These are phyloP conservation scores for Drosophila setifemur DNA, from an alignment of 1,140 invertebrate species.

Conservation along the genomic window DNA sequence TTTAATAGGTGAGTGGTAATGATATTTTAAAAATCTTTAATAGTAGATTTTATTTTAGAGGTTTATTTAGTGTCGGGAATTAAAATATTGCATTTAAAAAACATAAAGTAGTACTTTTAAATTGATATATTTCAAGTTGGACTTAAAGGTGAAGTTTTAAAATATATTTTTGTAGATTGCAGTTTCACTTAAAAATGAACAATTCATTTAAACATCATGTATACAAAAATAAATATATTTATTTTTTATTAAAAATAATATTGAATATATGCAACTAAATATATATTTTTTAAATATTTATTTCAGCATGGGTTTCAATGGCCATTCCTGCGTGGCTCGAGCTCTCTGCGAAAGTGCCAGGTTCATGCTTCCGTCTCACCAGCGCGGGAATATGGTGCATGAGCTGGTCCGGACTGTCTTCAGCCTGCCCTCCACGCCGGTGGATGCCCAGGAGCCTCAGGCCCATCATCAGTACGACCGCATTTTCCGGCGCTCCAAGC, in stretches of 20 bases:
- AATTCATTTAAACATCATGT: no score
- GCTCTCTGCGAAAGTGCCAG: constrained; percentile 88
- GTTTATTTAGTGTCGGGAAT: no score
- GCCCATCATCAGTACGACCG: constrained; percentile 64
- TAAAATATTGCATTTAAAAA: no score
- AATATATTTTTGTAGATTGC: no score
- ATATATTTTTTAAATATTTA: not conserved
- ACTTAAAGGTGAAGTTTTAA: no score
- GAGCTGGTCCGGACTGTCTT: constrained; percentile 87
- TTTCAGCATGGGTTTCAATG: constrained; percentile 87
- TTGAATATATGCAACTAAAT: not conserved
- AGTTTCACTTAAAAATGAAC: no score
- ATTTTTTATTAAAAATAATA: not conserved
- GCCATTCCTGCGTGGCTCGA: constrained; percentile 86
- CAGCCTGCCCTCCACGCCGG: constrained; percentile 44
- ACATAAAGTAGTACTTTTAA: no score
- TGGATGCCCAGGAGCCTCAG: constrained; percentile 51
- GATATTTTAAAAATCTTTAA: not conserved
- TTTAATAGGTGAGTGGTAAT: constrained; percentile 86
- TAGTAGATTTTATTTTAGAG: not conserved
- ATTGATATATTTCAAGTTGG: no score
- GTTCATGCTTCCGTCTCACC: constrained; percentile 82
- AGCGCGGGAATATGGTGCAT: constrained; percentile 86
- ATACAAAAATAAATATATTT: no score
- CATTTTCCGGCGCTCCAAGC: constrained; percentile 59